Conservation (phyloP, 2,797 vertebrate genomes). For the Ciconia nigra region DNA sequence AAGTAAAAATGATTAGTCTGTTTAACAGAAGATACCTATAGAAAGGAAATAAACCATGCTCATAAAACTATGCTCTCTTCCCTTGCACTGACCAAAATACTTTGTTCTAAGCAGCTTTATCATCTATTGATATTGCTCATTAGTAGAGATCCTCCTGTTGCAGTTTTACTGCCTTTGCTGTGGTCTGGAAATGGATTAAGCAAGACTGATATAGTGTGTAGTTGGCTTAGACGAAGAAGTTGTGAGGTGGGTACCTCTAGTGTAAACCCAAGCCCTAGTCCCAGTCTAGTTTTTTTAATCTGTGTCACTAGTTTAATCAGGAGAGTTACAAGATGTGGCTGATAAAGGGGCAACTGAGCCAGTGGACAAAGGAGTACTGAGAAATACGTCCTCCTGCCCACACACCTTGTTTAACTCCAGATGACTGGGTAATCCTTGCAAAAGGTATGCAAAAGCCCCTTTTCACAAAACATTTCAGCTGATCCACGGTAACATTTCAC, state of each 20-base stretch:
- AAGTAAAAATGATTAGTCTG: neutral
- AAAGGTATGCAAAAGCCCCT: neutral
- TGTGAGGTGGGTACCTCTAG: neutral
- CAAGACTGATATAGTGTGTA: neutral
- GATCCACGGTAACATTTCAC: neutral
- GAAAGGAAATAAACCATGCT: neutral
- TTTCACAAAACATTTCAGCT: neutral
- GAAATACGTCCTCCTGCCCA: neutral
- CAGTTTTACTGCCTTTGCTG: neutral
- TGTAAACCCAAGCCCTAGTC: neutral
- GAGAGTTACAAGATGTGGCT: neutral
- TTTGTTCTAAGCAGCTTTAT: neutral
- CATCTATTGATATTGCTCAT: neutral
- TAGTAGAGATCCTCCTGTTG: neutral
- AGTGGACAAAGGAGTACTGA: neutral
- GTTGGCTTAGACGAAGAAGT: neutral
- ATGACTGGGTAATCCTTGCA: neutral
- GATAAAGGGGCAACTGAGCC: neutral
- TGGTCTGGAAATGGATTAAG: neutral
- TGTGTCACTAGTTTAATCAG: neutral
- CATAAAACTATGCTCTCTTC: neutral
- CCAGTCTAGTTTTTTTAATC: neutral
- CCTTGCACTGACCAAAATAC: accelerated
- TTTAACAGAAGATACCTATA: neutral
- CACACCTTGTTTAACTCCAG: neutral